Evolutionary conservation across 92 coral and sea anemone genomes (phyloP).

Genomic region (Heliopora coerulea): DNA sequence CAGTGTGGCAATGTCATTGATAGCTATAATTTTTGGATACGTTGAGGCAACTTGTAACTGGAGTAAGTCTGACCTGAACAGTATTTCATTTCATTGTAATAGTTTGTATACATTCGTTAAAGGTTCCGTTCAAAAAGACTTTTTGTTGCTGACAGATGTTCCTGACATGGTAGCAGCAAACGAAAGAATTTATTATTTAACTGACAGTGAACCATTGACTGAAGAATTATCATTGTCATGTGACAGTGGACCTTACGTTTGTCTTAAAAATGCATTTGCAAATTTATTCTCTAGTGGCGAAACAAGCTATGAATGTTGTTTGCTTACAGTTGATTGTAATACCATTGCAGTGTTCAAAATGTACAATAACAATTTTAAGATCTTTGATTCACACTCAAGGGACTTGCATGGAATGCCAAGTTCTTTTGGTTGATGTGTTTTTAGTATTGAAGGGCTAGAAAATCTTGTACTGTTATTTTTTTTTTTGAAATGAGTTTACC

Average conservation of each 20-base stretch:
- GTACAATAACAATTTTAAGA: slow-evolving; percentile 33
- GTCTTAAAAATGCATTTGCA: slow-evolving; percentile 18
- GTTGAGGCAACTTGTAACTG: slow-evolving; percentile 7
- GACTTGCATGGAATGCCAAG: slow-evolving; percentile 7
- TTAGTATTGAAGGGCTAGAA: too few relatives aligned
- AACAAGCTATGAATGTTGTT: slow-evolving; percentile 26
- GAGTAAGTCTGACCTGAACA: slow-evolving; percentile 16
- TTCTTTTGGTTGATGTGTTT: not conserved
- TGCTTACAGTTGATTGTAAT: slow-evolving; percentile 21
- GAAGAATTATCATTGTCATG: slow-evolving; percentile 20
- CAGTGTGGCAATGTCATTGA: not conserved
- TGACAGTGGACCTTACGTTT: slow-evolving; percentile 14
- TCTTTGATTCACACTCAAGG: slow-evolving; percentile 50
- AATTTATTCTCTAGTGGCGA: slow-evolving; percentile 18
- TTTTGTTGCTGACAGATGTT: slow-evolving; percentile 40
- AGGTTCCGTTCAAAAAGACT: slow-evolving; percentile 22
- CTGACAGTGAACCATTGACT: slow-evolving; percentile 13
- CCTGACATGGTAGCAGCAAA: slow-evolving; percentile 25
- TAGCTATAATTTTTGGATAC: slow-evolving; percentile 2
- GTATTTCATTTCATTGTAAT: slow-evolving; percentile 21
- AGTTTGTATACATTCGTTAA: slow-evolving; percentile 17
- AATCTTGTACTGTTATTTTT: too few relatives aligned
- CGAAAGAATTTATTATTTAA: slow-evolving; percentile 1
- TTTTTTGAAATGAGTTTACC: too few relatives aligned
- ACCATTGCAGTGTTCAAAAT: slow-evolving; percentile 17